Conservation (phyloP, 2,113 vertebrate species). For the Bubalus kerabau region DNA sequence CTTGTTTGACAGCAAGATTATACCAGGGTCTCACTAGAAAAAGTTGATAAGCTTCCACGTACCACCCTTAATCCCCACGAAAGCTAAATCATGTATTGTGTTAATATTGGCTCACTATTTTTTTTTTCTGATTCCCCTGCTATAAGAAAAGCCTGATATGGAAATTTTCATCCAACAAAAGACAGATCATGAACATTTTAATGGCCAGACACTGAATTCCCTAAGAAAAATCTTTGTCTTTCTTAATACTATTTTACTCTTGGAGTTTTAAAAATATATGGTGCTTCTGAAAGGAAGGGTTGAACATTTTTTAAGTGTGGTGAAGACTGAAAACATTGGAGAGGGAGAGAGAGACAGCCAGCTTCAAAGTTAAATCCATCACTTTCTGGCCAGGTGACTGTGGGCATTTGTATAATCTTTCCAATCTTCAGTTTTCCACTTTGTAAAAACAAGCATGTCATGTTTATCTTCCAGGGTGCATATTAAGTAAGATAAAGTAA, state of each 20-base stretch:
- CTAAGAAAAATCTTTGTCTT: neutral
- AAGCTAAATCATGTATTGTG: neutral
- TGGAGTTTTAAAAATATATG: neutral
- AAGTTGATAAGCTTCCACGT: neutral
- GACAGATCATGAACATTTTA: conserved; percentile 21
- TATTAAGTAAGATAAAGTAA: neutral
- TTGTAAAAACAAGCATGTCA: neutral
- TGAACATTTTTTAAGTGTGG: neutral
- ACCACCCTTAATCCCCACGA: neutral
- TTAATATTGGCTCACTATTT: neutral
- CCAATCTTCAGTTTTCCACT: neutral
- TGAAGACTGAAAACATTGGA: neutral
- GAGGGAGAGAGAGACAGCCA: neutral
- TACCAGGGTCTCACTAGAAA: neutral
- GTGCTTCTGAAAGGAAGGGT: neutral
- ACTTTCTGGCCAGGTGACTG: neutral
- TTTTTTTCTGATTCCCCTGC: neutral
- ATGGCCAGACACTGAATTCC: neutral
- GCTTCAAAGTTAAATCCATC: neutral
- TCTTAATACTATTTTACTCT: neutral
- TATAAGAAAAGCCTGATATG: neutral
- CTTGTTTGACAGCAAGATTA: neutral
- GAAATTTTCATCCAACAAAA: neutral
- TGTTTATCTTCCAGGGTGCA: neutral
- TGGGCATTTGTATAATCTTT: neutral